Evolutionary conservation across 2,113 vertebrate species (phyloP), one percentile per base, ranked within the genome.

Genomic region (Oryzias curvinotus): DNA sequence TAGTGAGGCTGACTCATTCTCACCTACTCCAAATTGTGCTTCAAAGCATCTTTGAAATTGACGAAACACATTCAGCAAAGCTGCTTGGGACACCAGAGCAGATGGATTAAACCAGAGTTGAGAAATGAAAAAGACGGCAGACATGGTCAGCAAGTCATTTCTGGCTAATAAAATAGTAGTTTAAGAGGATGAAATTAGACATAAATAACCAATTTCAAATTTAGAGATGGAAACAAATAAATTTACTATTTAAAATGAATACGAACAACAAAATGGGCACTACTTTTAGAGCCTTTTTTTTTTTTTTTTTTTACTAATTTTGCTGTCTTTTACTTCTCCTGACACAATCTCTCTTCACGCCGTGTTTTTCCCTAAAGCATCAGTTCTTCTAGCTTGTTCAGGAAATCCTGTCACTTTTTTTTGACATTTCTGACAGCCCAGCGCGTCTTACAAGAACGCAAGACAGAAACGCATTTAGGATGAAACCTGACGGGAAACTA

Each of bases 341-440:
- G 8, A 49, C 30, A 16, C 7, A 26, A 26, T 23, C 58, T 18
- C 52, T 71, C 16, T 44, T 25, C 62, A 41, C 66, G 62, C 62
- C 57, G 57, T 58, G 10, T 56, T 48, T 67, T 67, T 59, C 44
- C 51, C 26, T 18, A 26, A 70, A 59, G 58, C 65, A 30, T 76
- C 65, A 49, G 26, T 52, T 79, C 79, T 74, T 75, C 57, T 56
- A 77, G 85, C 59, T 65, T 55, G 48, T 43, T 82, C 67, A 52
- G 59, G 69, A 68, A 72, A 56, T 76, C 57, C 19, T 57, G 48
- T 43, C 57, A 62, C 53, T 72, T 62, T 58, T 58, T 23, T 69
- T 57, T 72, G 84, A 83, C 83, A 78, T 73, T 44, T 71, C 77
- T 52, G 64, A 66, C 84, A 83, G 84, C 77, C 57, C 42, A 28